phyloP scores from a whole-genome alignment of 1,140 invertebrate genomes.

The Atta colombica region DNA sequence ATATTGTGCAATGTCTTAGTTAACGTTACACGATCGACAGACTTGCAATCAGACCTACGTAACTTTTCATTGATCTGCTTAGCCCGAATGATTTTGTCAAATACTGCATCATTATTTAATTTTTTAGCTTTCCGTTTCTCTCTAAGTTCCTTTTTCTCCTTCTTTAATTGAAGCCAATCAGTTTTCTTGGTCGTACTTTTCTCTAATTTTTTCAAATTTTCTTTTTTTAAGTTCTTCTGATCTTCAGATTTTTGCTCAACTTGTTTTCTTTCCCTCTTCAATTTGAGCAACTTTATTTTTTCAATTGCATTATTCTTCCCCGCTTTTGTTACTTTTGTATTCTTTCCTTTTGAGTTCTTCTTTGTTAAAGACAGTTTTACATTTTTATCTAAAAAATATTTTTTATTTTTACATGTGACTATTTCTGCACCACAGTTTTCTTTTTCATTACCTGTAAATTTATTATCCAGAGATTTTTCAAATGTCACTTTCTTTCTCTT shows the following conservation, averaged over 20 bases:
- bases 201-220: not conserved
- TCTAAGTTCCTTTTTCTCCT: conserved; percentile 91
- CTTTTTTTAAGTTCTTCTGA: not conserved
- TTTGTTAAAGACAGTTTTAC: conserved; percentile 51
- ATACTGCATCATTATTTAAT: conserved; percentile 86
- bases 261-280: conserved; percentile 91
- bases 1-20: conserved; percentile 91
- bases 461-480: conserved; percentile 49
- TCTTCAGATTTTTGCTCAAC: conserved; percentile 88
- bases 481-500: conserved; percentile 58
- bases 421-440: conserved; percentile 62
- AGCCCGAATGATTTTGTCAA: conserved; percentile 90
- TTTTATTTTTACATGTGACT: conserved; percentile 61
- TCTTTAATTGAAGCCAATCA: conserved; percentile 91
- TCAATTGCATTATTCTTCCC: conserved; percentile 78
- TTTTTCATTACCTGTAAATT: conserved; percentile 48
- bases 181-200: conserved; percentile 87
- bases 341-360: not conserved
- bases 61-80: conserved; percentile 94
- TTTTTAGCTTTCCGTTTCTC: conserved; percentile 88
- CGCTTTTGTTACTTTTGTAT: conserved; percentile 15
- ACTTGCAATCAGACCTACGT: conserved; percentile 87
- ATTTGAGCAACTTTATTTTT: conserved; percentile 91
- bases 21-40: conserved; percentile 89
- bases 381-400: conserved; percentile 29